Evolutionary conservation across 2,113 vertebrate species (phyloP).

Genomic region (Cochlearius cochlearius): DNA sequence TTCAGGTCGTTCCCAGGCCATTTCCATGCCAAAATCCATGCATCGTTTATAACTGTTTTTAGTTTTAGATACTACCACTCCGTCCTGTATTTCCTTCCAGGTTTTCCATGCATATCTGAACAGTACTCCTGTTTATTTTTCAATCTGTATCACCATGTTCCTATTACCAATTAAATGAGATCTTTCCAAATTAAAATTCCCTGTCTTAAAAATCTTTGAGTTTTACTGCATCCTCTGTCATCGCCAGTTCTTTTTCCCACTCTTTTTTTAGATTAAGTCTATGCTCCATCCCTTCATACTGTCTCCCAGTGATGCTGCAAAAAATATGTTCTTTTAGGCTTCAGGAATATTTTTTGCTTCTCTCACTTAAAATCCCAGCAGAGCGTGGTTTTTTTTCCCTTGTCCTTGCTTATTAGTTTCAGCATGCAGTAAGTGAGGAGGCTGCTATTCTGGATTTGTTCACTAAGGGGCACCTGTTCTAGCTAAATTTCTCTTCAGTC

Average conservation of each 20-base stretch:
- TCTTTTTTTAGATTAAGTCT: neutral
- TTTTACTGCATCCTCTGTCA: neutral
- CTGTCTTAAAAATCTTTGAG: neutral
- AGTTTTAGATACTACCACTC: neutral
- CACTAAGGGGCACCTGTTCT: constrained; percentile 54
- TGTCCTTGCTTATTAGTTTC: neutral
- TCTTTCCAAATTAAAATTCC: neutral
- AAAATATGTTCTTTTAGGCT: neutral
- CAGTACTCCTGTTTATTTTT: neutral
- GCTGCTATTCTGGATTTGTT: constrained; percentile 48
- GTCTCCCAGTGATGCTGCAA: neutral
- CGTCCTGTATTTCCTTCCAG: neutral
- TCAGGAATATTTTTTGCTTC: neutral
- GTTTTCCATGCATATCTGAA: neutral
- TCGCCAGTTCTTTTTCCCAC: neutral
- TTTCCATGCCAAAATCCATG: neutral
- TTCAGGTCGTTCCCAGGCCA: neutral
- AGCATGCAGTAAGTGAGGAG: neutral
- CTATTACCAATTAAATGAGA: neutral
- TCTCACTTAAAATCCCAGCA: neutral
- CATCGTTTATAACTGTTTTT: neutral
- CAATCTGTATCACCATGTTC: neutral
- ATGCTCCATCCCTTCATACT: neutral
- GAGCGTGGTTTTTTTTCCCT: neutral
- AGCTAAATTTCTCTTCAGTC: neutral